phyloP scores from a whole-genome alignment of 92 coral and sea anemone genomes.

The Epizoanthus scotinus region DNA sequence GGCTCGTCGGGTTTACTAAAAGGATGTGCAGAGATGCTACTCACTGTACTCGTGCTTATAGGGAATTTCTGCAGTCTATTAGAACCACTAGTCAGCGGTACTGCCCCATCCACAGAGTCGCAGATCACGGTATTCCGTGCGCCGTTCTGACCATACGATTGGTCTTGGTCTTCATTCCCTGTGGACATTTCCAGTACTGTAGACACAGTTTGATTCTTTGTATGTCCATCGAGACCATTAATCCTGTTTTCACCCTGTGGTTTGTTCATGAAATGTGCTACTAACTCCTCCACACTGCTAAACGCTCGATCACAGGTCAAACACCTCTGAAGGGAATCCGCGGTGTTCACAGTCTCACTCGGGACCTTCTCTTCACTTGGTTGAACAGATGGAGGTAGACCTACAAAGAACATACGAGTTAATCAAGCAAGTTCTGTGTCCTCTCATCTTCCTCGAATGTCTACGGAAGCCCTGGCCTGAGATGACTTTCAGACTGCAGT shows the following conservation, averaged over 20 bases:
- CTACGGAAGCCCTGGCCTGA: too few species aligned
- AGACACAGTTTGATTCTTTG: background rate
- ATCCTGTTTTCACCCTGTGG: background rate
- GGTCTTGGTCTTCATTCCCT: background rate
- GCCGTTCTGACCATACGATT: too few species aligned
- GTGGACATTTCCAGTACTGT: background rate
- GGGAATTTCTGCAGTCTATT: background rate
- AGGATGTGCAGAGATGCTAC: background rate
- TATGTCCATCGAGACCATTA: background rate
- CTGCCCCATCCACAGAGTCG: background rate
- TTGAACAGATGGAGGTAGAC: background rate
- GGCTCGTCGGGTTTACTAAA: background rate
- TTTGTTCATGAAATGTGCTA: conserved; percentile 21
- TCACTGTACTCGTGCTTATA: background rate
- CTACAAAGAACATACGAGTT: background rate
- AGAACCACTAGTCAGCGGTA: conserved; percentile 1
- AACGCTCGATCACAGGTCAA: conserved; percentile 25
- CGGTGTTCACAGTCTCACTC: background rate
- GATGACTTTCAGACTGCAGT: too few species aligned
- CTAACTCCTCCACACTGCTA: background rate
- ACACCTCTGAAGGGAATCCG: conserved; percentile 12
- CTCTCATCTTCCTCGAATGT: too few species aligned
- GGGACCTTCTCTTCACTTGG: background rate
- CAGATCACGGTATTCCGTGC: background rate
- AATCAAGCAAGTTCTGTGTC: too few species aligned